A percentile compares a stretch with the other conserved stretches of the same genome.
These are phyloP conservation scores for Mesoclemmys tuberculata DNA, from an alignment of 2,113 vertebrate species.

Conservation along the genomic window DNA sequence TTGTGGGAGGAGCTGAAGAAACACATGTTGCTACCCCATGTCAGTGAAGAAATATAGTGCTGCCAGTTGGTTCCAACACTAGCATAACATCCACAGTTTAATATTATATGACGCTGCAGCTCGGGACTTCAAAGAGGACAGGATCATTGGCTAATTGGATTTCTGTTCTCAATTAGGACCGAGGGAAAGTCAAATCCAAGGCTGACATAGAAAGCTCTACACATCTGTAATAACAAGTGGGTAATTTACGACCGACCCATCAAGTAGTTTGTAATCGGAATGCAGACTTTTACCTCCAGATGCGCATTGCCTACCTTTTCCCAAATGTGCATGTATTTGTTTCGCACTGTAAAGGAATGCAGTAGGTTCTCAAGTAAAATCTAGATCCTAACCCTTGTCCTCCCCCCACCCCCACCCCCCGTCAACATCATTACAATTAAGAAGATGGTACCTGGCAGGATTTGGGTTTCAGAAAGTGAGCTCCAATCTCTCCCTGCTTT, in stretches of 20 bases:
- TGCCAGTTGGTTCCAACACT: not conserved
- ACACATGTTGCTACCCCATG: fast-evolving
- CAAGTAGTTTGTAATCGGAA: not conserved
- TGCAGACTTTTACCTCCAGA: not conserved
- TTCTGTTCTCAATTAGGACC: constrained; percentile 68
- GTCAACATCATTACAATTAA: fast-evolving
- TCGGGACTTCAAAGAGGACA: constrained; percentile 5
- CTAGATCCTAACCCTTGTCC: not conserved
- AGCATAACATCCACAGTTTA: not conserved
- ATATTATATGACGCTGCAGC: not conserved
- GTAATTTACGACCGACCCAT: not conserved
- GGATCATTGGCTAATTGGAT: constrained; percentile 56
- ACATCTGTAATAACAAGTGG: constrained; percentile 36
- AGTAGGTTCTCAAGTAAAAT: fast-evolving
- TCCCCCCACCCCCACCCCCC: not conserved
- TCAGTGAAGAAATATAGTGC: not conserved
- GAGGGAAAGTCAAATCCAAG: not conserved
- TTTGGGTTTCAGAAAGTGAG: not conserved
- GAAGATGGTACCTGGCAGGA: not conserved
- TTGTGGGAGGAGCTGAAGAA: not conserved
- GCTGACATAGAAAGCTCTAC: constrained; percentile 30
- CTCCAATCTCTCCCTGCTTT: constrained; percentile 19
- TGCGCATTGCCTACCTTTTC: not conserved
- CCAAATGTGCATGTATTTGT: fast-evolving
- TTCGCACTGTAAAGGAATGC: not conserved